These are phyloP conservation scores for Palythoa heliodiscus DNA, from an alignment of 92 coral and sea anemone genomes.

Conservation along the genomic window DNA sequence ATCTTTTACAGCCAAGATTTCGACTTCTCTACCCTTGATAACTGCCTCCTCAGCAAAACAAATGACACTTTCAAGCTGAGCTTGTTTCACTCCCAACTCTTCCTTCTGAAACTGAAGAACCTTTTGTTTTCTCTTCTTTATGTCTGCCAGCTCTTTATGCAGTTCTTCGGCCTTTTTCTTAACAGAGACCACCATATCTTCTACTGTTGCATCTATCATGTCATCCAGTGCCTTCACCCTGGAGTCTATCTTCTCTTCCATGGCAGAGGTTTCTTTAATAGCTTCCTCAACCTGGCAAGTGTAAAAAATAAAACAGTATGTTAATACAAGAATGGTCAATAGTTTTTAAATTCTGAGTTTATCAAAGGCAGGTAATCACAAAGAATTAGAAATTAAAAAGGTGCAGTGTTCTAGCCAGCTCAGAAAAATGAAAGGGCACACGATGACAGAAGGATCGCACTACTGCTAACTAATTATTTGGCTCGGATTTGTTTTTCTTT, in stretches of 20 bases:
- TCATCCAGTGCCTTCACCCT: constrained; percentile 26
- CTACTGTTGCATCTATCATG: constrained; percentile 44
- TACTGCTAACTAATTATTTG: no score
- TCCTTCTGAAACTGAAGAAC: constrained; percentile 46
- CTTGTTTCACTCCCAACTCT: constrained; percentile 38
- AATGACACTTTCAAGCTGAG: constrained; percentile 49
- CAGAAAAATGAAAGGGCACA: no score
- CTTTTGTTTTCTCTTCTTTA: constrained; percentile 38
- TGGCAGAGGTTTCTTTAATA: constrained; percentile 28
- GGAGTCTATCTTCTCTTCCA: constrained; percentile 31
- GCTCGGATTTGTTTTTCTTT: no score
- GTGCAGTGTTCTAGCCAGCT: no score
- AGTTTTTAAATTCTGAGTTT: no score
- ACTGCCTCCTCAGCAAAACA: constrained; percentile 53
- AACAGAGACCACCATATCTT: constrained; percentile 31
- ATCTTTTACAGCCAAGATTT: constrained; percentile 49
- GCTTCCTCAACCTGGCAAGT: constrained; percentile 30
- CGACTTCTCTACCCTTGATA: constrained; percentile 29
- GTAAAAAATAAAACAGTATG: background rate
- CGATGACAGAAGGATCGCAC: no score
- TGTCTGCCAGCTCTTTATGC: constrained; percentile 34
- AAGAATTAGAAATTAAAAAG: no score
- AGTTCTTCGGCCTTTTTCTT: constrained; percentile 52
- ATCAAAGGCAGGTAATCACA: no score
- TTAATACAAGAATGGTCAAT: no score